These are phyloP conservation scores for Periphyllus acericola DNA, from an alignment of 2,888 invertebrate genomes.

Conservation along the genomic window DNA sequence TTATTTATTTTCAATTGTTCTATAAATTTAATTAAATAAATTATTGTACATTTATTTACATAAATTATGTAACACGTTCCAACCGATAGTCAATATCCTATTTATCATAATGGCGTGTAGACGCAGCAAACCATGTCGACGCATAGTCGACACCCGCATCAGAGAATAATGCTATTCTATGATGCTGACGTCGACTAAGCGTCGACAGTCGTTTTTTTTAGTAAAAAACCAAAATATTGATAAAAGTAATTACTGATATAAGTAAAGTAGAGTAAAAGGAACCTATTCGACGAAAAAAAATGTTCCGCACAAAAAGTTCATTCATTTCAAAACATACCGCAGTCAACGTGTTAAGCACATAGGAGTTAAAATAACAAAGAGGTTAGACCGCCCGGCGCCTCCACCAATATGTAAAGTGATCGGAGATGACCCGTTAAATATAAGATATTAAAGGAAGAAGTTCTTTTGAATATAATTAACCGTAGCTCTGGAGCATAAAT, in stretches of 20 bases:
- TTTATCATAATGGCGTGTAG: slow-evolving; percentile 30
- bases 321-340: background rate
- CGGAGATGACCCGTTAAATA: too few species aligned
- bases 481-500: too few species aligned
- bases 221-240: background rate
- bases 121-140: background rate
- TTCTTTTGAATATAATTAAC: too few species aligned
- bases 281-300: background rate
- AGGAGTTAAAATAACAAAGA: too few species aligned
- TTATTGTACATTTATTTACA: background rate
- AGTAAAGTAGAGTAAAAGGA: slow-evolving; percentile 15
- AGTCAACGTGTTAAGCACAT: slow-evolving; percentile 8
- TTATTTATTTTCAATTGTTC: slow-evolving; percentile 4
- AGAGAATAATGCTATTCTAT: background rate
- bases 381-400: too few species aligned
- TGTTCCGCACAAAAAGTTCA: background rate
- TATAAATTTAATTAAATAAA: background rate
- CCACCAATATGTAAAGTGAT: too few species aligned
- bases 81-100: background rate
- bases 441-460: too few species aligned
- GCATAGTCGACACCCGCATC: slow-evolving; percentile 29
- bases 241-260: slow-evolving; percentile 8
- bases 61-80: slow-evolving; percentile 1
- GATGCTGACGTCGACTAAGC: slow-evolving; percentile 30
- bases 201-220: slow-evolving; percentile 6